Conservation (phyloP, 2,888 invertebrate genomes). For the Anthrax anthrax region DNA sequence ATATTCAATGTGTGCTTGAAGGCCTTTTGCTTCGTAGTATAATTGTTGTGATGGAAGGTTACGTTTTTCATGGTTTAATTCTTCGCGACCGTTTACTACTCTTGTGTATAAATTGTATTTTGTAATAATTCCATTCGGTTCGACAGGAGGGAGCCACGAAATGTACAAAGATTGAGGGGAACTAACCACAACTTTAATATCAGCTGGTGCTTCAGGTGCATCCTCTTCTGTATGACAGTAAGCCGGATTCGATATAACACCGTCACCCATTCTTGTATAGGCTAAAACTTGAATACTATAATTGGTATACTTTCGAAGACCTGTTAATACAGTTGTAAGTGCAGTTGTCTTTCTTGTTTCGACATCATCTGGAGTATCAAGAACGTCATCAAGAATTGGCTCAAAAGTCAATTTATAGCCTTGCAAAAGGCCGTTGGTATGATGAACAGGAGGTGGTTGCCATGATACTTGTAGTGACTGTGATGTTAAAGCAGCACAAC, state of each 20-base stretch:
- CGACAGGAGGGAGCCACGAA: constrained; percentile 61
- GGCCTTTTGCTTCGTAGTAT: constrained; percentile 49
- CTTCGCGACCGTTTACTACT: constrained; percentile 51
- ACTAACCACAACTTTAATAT: constrained; percentile 64
- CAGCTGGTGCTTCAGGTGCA: constrained; percentile 64
- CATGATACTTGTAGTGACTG: constrained; percentile 65
- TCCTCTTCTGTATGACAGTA: constrained; percentile 69
- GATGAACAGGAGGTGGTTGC: constrained; percentile 59
- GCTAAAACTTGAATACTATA: constrained; percentile 69
- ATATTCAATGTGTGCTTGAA: constrained; percentile 56
- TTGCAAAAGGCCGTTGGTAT: constrained; percentile 61
- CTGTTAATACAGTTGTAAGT: constrained; percentile 51
- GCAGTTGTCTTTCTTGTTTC: constrained; percentile 52
- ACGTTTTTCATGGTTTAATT: constrained; percentile 52
- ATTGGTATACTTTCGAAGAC: constrained; percentile 61
- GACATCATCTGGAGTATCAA: constrained; percentile 38
- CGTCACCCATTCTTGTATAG: constrained; percentile 65
- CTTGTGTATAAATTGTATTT: constrained; percentile 59
- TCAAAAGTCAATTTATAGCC: constrained; percentile 60
- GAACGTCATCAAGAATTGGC: constrained; percentile 43
- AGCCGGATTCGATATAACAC: constrained; percentile 48
- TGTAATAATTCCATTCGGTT: constrained; percentile 61
- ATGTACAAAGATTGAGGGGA: constrained; percentile 59
- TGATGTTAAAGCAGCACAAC: constrained; percentile 59
- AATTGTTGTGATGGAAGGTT: constrained; percentile 48